Evolutionary conservation across 2,888 invertebrate species (phyloP).

Genomic region (Apamea monoglypha): DNA sequence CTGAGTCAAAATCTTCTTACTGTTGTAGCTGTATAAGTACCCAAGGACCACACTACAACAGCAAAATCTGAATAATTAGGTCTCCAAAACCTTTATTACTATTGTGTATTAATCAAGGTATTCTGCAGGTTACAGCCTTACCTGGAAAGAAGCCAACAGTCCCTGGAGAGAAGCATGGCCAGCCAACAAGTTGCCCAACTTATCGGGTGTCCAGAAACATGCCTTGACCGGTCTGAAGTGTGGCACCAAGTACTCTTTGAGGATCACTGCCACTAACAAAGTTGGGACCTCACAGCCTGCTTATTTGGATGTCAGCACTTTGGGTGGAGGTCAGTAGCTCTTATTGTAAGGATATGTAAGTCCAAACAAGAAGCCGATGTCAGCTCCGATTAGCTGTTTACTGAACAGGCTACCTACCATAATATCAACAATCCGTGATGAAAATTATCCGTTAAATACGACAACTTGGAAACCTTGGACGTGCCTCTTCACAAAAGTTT

Average conservation of each 20-base stretch:
- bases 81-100: neutral
- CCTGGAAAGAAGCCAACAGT: slow-evolving; percentile 88
- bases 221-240: slow-evolving; percentile 93
- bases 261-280: slow-evolving; percentile 95
- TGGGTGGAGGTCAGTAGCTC: slow-evolving; percentile 10
- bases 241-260: slow-evolving; percentile 95
- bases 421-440: neutral
- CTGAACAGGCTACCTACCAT: neutral
- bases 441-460: neutral
- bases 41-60: neutral
- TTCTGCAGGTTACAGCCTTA: slow-evolving; percentile 78
- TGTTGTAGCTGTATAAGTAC: neutral
- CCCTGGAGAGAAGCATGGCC: slow-evolving; percentile 91
- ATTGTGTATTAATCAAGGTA: neutral
- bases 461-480: neutral
- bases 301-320: slow-evolving; percentile 90
- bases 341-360: neutral
- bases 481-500: neutral
- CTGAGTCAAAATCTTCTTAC: too few relatives aligned
- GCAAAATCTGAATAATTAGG: neutral
- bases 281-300: slow-evolving; percentile 95
- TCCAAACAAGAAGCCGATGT: neutral
- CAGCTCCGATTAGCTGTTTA: neutral
- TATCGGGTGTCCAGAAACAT: slow-evolving; percentile 91
- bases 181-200: slow-evolving; percentile 89